Percentiles rank a stretch among this genome's conserved stretches.
Evolutionary conservation across 2,888 invertebrate genomes (phyloP).

Genomic region (Timema podura): DNA sequence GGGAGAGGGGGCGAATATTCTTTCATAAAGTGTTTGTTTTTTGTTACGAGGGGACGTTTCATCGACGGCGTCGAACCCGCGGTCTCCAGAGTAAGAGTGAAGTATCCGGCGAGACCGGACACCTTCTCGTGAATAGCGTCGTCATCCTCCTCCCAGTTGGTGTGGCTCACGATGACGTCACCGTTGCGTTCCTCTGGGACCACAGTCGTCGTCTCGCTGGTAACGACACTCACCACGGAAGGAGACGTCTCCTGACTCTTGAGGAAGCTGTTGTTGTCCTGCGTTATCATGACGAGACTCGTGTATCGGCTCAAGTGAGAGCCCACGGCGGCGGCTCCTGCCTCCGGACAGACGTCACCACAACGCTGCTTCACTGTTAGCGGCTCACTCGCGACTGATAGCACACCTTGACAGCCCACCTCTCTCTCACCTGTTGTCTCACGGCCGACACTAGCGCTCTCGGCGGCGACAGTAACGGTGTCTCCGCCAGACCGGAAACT

Average conservation of each 20-base stretch:
- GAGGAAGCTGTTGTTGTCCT: constrained; percentile 50
- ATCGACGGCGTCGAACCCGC: constrained; percentile 27
- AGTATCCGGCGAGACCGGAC: constrained; percentile 46
- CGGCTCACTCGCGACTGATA: constrained; percentile 14
- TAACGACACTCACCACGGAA: constrained; percentile 66
- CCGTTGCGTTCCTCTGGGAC: constrained; percentile 48
- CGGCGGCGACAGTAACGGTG: constrained; percentile 23
- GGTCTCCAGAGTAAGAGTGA: constrained; percentile 46
- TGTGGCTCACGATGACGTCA: constrained; percentile 61
- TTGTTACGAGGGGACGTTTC: constrained; percentile 29
- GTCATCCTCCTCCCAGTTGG: constrained; percentile 56
- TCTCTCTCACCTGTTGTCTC: constrained; percentile 14
- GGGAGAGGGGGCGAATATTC: constrained; percentile 26
- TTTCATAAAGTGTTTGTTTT: constrained; percentile 26
- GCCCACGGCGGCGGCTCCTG: constrained; percentile 17
- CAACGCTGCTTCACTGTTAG: background rate
- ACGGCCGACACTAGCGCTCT: constrained; percentile 20
- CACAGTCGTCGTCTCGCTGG: constrained; percentile 70
- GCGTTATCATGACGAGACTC: constrained; percentile 87
- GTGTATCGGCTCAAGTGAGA: constrained; percentile 57
- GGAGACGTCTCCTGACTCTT: constrained; percentile 32
- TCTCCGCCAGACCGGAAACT: constrained; percentile 20
- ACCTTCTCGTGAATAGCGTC: constrained; percentile 43
- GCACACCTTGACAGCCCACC: constrained; percentile 19
- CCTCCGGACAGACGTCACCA: background rate